phyloP scores from a whole-genome alignment of 2,888 invertebrate species.

The Dasysyrphus albostriatus region DNA sequence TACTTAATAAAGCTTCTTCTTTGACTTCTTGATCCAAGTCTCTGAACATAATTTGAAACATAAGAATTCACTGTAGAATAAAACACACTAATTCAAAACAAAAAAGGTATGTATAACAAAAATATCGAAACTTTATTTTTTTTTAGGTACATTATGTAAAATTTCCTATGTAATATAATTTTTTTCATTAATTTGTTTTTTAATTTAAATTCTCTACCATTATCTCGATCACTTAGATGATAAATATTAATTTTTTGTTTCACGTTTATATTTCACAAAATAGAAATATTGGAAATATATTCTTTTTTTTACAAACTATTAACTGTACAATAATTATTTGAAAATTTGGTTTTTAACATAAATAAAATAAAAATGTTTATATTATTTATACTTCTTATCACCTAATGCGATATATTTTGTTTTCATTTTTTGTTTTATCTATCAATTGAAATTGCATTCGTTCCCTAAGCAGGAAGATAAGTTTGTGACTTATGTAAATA shows the following conservation, averaged over 20 bases:
- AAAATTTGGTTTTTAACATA: slow-evolving; percentile 27
- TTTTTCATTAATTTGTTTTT: slow-evolving; percentile 42
- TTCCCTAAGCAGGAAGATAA: slow-evolving; percentile 56
- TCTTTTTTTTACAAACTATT: slow-evolving; percentile 44
- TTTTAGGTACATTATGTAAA: slow-evolving; percentile 76
- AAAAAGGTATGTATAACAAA: slow-evolving; percentile 70
- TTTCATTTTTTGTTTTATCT: slow-evolving; percentile 9
- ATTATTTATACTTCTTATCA: slow-evolving; percentile 15
- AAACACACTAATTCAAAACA: slow-evolving; percentile 29
- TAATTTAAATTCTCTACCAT: slow-evolving; percentile 58
- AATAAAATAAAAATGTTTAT: not conserved
- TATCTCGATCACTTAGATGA: slow-evolving; percentile 40
- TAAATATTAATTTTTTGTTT: slow-evolving; percentile 52
- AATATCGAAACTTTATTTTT: slow-evolving; percentile 75
- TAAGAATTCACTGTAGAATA: not conserved
- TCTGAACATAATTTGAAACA: no score
- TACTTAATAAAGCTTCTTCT: no score
- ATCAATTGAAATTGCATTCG: slow-evolving; percentile 59
- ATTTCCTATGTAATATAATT: slow-evolving; percentile 65
- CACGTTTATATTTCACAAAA: slow-evolving; percentile 34
- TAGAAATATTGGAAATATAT: slow-evolving; percentile 49
- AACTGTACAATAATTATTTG: slow-evolving; percentile 43
- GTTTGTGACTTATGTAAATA: slow-evolving; percentile 56
- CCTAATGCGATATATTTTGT: slow-evolving; percentile 38
- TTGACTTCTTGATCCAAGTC: no score